Evolutionary conservation across 2,888 invertebrate species (phyloP).

Genomic region (Sphaeridia pumilis): DNA sequence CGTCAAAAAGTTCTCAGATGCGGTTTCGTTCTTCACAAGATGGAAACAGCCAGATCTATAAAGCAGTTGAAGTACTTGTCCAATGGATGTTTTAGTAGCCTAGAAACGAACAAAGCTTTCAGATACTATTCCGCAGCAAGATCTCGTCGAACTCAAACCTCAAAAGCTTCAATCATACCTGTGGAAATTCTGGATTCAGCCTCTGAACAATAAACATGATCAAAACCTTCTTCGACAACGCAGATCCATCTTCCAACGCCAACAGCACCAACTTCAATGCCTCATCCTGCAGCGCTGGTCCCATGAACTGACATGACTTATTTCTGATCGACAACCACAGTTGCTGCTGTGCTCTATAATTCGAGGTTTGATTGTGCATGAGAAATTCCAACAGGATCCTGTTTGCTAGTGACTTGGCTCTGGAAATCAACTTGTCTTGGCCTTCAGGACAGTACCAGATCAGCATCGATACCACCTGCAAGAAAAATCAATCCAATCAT

Average conservation of each 20-base stretch:
- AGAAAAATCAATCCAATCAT: not conserved
- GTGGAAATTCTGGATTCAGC: conserved; percentile 85
- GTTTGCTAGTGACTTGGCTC: conserved; percentile 9
- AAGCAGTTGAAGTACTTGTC: conserved; percentile 94
- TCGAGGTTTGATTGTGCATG: conserved; percentile 10
- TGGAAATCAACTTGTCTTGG: conserved; percentile 5
- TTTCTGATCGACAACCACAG: conserved; percentile 28
- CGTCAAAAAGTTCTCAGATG: conserved; percentile 91
- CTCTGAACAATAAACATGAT: conserved; percentile 98
- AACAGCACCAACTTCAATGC: conserved; percentile 85
- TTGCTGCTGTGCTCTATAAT: conserved; percentile 29
- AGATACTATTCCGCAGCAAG: not conserved
- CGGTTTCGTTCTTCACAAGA: conserved; percentile 77
- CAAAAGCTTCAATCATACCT: conserved; percentile 39
- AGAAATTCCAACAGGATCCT: conserved; percentile 10
- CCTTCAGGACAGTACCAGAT: conserved; percentile 6
- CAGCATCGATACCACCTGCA: conserved; percentile 4
- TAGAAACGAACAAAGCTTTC: not conserved
- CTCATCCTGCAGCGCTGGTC: conserved; percentile 92
- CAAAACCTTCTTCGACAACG: conserved; percentile 81
- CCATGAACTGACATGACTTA: conserved; percentile 29
- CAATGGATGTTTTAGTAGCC: conserved; percentile 97
- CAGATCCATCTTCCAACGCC: conserved; percentile 89
- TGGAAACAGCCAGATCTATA: conserved; percentile 98
- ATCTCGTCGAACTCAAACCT: not conserved